Evolutionary conservation across 2,113 vertebrate species (phyloP), one percentile per base, ranked within the genome.

Genomic region (Phocoena phocoena): DNA sequence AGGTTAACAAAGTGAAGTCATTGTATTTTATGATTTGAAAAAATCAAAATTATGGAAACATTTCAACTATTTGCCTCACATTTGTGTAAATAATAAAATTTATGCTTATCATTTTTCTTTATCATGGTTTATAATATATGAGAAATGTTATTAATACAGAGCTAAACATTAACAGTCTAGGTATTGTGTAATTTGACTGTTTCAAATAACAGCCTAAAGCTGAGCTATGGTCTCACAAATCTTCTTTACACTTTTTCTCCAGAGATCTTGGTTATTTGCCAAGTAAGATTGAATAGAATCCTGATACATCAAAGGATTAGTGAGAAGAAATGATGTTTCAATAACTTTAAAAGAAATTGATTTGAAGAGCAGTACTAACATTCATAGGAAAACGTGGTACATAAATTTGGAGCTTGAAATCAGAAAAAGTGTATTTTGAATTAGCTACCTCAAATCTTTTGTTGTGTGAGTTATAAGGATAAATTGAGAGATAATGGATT

Each of bases 301-400:
- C 28, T 90, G 6, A 62, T 38, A 62, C 31, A 62, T 25, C 31
- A 65, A 95, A 89, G 36, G 9, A 33, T 63, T 86, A 68, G 23
- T 84, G 53, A 88, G 28, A 85, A 92, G 28, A 36, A 92, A 81
- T 63, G 38, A 68, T 79, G 20, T 80, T 92, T 94, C 38, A 62
- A 26, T 91, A 94, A 84, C 68, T 82, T 82, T 68, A 4, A 73
- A 95, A 91, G 12, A 77, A 97, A 70, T 63, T 85, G 25, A 23
- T 70, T 93, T 90, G 20, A 90, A 93, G 36, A 76, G 14, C 25
- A 65, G 8, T 74, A 41, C 3, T 82, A 90, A 90, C 67, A 87
- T 33, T 93, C 71, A 87, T 6, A 63, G 50, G 25, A 90, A 93
- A 82, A 70, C 10, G 13, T 36, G 4, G 4, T 82, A 2, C 28